Evolutionary conservation across 1,140 invertebrate species (phyloP).

Genomic region (Doryteuthis pealeii): DNA sequence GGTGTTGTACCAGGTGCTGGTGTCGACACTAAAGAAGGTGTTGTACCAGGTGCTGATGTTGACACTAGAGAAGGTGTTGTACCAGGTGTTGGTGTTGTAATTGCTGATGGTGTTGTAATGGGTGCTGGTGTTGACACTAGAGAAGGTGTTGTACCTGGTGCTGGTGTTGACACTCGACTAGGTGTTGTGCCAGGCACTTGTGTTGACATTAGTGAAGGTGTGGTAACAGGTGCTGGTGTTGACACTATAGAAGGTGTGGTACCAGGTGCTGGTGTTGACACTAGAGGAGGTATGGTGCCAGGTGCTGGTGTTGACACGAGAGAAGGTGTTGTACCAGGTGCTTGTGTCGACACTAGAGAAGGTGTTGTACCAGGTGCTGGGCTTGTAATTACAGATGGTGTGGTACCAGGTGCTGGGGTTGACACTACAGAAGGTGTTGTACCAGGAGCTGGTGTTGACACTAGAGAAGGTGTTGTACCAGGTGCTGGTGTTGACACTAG

Average conservation of each 20-base stretch:
- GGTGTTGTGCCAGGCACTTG: no score
- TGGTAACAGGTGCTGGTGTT: not conserved
- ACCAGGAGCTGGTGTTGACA: not conserved
- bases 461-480: slow-evolving; percentile 1
- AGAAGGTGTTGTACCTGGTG: not conserved
- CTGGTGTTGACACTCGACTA: no score
- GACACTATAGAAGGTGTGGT: no score
- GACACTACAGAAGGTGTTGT: no score
- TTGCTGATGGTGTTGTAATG: not conserved
- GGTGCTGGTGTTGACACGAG: slow-evolving; percentile 7
- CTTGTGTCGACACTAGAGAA: not conserved
- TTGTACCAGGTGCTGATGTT: not conserved
- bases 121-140: not conserved
- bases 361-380: slow-evolving; percentile 12
- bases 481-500: not conserved
- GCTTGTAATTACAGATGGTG: not conserved
- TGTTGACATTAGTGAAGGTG: no score
- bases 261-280: not conserved
- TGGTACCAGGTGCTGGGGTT: no score
- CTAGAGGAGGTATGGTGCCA: no score
- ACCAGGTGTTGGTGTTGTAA: no score
- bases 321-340: not conserved
- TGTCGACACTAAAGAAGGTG: not conserved
- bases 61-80: not conserved
- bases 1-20: not conserved